Conservation (phyloP, 2,888 invertebrate species). For the Drosophila dives region DNA sequence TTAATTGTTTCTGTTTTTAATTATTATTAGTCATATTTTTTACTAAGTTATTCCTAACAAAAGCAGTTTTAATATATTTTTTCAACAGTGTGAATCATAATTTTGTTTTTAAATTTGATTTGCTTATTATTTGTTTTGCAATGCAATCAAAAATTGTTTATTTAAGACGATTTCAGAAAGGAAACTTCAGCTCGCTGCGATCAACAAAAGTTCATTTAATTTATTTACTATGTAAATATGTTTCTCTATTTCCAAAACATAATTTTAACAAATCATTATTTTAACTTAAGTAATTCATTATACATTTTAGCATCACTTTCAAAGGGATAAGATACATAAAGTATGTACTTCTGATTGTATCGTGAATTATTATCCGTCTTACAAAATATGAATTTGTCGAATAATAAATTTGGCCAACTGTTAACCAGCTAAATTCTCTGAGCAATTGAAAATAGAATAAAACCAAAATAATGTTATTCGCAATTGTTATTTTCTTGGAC, state of each 20-base stretch:
- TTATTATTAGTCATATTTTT: neutral
- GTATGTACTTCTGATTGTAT: neutral
- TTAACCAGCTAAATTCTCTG: neutral
- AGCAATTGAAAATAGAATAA: neutral
- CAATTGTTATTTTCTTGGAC: neutral
- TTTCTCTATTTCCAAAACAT: neutral
- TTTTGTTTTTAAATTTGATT: neutral
- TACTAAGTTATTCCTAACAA: neutral
- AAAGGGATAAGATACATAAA: neutral
- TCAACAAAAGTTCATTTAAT: neutral
- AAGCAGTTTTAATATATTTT: neutral
- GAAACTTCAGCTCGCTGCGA: too few species aligned
- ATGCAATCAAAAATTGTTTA: neutral
- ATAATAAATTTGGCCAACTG: neutral
- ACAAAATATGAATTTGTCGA: neutral
- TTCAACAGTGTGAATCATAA: neutral
- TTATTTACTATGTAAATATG: neutral
- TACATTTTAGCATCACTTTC: neutral
- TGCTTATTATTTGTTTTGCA: neutral
- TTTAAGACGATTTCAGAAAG: neutral
- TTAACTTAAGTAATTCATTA: neutral
- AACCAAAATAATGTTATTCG: slow-evolving; percentile 7
- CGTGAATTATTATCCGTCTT: neutral
- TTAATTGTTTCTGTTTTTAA: neutral
- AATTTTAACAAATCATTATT: neutral